phyloP scores from a whole-genome alignment of 2,888 invertebrate species.

The Fabriciana adippe region DNA sequence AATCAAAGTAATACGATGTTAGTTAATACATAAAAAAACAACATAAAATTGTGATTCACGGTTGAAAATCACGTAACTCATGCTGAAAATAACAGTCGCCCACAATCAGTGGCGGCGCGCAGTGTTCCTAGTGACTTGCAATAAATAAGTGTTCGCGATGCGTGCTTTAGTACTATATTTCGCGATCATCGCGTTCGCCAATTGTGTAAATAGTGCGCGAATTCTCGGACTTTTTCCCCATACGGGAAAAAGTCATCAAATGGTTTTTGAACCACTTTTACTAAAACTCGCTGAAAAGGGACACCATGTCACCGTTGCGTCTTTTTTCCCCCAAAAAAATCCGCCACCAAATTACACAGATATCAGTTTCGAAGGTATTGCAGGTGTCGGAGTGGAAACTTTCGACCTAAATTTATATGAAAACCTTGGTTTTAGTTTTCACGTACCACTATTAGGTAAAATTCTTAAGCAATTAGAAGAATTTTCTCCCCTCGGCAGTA shows the following conservation, averaged over 20 bases:
- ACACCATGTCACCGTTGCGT: slow-evolving; percentile 83
- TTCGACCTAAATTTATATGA: slow-evolving; percentile 61
- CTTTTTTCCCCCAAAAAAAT: slow-evolving; percentile 79
- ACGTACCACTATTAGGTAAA: slow-evolving; percentile 52
- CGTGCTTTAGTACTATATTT: no score
- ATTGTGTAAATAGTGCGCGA: slow-evolving; percentile 60
- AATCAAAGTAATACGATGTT: no score
- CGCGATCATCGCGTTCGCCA: no score
- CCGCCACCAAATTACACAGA: slow-evolving; percentile 72
- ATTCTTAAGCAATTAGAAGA: slow-evolving; percentile 55
- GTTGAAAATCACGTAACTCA: no score
- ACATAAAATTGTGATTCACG: no score
- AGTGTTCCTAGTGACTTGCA: no score
- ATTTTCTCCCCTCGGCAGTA: slow-evolving; percentile 56
- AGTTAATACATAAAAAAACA: no score
- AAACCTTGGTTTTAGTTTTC: slow-evolving; percentile 47
- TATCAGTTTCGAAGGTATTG: slow-evolving; percentile 68
- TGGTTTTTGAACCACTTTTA: slow-evolving; percentile 82
- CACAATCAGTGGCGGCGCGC: no score
- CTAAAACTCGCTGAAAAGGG: slow-evolving; percentile 80
- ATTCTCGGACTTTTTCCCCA: slow-evolving; percentile 84
- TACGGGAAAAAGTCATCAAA: slow-evolving; percentile 84
- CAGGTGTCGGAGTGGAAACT: slow-evolving; percentile 59
- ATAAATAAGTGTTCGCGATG: no score
- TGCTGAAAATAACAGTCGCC: no score